Percentiles rank a stretch among this genome's conserved stretches.
Evolutionary conservation across 2,888 invertebrate genomes (phyloP).

Genomic region (Arenicola marina): DNA sequence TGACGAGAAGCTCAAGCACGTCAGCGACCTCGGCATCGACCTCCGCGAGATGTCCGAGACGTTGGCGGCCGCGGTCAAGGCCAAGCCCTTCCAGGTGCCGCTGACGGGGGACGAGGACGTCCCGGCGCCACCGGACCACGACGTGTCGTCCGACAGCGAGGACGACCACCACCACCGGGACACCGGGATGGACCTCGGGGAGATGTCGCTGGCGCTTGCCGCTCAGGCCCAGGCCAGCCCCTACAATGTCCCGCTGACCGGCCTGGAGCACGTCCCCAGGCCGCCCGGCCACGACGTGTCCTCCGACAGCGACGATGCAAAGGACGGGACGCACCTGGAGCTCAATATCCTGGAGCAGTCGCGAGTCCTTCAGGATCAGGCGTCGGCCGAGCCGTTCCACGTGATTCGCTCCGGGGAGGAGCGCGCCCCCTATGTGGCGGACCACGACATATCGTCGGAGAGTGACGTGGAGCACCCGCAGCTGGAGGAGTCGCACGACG

Average conservation of each 20-base stretch:
- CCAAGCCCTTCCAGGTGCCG: constrained; percentile 3
- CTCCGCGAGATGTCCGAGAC: neutral
- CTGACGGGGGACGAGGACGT: constrained; percentile 3
- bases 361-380: neutral
- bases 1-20: neutral
- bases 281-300: constrained; percentile 6
- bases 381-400: neutral
- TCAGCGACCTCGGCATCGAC: neutral
- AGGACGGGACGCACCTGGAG: too few species aligned
- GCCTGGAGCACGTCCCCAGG: neutral
- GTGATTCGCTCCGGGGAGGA: constrained; percentile 5
- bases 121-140: constrained; percentile 8
- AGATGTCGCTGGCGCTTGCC: too few species aligned
- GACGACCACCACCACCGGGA: neutral
- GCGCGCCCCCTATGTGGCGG: neutral
- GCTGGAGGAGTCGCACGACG: neutral
- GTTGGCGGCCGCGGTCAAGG: neutral
- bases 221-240: constrained; percentile 9
- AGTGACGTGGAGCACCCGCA: constrained; percentile 1
- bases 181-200: too few species aligned
- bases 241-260: neutral
- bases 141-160: neutral
- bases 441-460: constrained; percentile 5
- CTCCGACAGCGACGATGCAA: constrained; percentile 3
- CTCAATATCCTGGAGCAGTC: too few species aligned